Percentiles rank a stretch among this genome's conserved stretches.
These are phyloP conservation scores for Drosophila paulistorum DNA, from an alignment of 1,140 invertebrate species.

Conservation along the genomic window DNA sequence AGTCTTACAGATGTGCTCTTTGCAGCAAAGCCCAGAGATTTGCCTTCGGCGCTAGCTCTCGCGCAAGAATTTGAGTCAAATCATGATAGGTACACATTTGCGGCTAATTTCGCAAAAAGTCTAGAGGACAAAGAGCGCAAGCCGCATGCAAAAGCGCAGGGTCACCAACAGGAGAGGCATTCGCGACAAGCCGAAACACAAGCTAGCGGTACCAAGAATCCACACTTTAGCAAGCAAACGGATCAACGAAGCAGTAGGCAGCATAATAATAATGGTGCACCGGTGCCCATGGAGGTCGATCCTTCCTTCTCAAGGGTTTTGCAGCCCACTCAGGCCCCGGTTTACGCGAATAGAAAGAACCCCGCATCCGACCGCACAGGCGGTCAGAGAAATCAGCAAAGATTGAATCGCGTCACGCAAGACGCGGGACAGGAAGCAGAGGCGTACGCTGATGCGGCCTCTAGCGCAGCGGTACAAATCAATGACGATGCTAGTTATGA, in stretches of 20 bases:
- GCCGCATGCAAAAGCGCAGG: too few species aligned
- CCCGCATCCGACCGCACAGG: too few species aligned
- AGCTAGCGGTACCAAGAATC: conserved; percentile 18
- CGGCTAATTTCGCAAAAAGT: too few species aligned
- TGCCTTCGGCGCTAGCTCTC: too few species aligned
- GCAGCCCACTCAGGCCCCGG: conserved; percentile 3
- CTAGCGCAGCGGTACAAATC: neutral
- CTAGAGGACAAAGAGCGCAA: too few species aligned
- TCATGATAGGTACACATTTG: neutral
- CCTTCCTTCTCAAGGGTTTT: conserved; percentile 26
- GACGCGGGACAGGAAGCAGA: neutral
- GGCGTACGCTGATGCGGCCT: conserved; percentile 10
- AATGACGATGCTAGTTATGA: too few species aligned
- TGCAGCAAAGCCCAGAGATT: too few species aligned
- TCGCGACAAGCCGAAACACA: conserved; percentile 1
- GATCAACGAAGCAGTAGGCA: neutral
- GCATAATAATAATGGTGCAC: conserved; percentile 3
- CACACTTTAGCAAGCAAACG: conserved; percentile 17
- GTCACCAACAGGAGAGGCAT: neutral
- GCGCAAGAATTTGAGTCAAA: too few species aligned
- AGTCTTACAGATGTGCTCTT: too few species aligned
- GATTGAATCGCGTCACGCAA: conserved; percentile 19
- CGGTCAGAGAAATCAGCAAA: too few species aligned
- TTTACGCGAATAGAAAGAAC: too few species aligned
- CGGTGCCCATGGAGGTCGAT: conserved; percentile 25